Percentiles rank a stretch among this genome's conserved stretches.
Conservation (phyloP, 1,140 invertebrate genomes). For the Copidosoma floridanum region DNA sequence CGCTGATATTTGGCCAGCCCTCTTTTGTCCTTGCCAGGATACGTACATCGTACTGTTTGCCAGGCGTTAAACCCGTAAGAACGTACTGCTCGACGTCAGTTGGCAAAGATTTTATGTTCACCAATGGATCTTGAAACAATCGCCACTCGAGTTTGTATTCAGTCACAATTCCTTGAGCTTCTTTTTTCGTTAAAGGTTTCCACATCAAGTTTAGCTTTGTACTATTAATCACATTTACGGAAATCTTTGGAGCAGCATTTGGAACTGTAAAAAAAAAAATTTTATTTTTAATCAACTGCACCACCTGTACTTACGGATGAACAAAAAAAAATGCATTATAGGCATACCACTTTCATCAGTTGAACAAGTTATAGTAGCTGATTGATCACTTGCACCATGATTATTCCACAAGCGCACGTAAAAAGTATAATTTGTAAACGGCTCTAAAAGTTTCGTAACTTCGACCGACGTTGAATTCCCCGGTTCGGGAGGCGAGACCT, state of each 20-base stretch:
- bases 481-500: conserved; percentile 53
- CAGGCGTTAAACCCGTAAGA: conserved; percentile 61
- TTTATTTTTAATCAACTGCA: too few species aligned
- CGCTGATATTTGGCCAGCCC: conserved; percentile 55
- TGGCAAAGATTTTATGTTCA: conserved; percentile 52
- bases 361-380: conserved; percentile 60
- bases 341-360: conserved; percentile 62
- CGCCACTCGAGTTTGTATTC: conserved; percentile 67
- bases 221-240: conserved; percentile 54
- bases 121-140: conserved; percentile 53
- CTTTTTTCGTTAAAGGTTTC: conserved; percentile 58
- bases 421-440: conserved; percentile 69
- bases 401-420: conserved; percentile 65
- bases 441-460: conserved; percentile 58
- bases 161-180: conserved; percentile 61
- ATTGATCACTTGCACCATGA: conserved; percentile 63
- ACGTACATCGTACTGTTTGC: conserved; percentile 60
- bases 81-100: conserved; percentile 51
- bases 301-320: too few species aligned
- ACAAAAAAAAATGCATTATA: too few species aligned
- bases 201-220: conserved; percentile 63
- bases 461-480: conserved; percentile 58
- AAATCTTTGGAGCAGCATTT: conserved; percentile 59
- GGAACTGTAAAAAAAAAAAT: conserved; percentile 58
- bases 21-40: conserved; percentile 58